These are phyloP conservation scores for Istiophorus platypterus DNA, from an alignment of 2,113 vertebrate genomes.

Conservation along the genomic window DNA sequence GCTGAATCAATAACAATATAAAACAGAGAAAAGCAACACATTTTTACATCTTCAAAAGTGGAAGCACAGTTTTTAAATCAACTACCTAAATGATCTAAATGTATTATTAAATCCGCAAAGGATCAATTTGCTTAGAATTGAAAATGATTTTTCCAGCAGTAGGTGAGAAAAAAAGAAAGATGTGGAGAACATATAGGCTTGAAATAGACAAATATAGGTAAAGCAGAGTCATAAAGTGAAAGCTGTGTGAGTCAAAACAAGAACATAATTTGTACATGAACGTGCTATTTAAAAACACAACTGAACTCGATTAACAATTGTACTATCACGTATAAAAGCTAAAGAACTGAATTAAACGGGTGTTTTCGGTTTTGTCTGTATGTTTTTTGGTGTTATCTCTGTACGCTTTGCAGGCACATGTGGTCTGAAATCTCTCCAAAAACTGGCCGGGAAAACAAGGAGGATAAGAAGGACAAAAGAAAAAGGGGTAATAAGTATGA, in stretches of 20 bases:
- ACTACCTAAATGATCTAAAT: too few species aligned
- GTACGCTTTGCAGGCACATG: slow-evolving; percentile 43
- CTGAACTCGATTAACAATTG: background rate
- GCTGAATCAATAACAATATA: too few species aligned
- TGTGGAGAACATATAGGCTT: background rate
- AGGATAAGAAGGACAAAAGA: slow-evolving; percentile 6
- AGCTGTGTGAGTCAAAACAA: background rate
- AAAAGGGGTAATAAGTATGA: slow-evolving; percentile 41
- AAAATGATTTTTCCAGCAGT: background rate
- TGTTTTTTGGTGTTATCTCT: background rate
- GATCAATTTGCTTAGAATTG: too few species aligned
- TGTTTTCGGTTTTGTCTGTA: background rate
- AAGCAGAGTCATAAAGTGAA: background rate
- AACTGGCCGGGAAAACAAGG: background rate
- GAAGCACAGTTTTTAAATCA: too few species aligned
- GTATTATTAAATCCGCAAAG: too few species aligned
- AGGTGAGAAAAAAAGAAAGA: background rate
- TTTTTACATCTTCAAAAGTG: too few species aligned
- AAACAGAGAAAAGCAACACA: too few species aligned
- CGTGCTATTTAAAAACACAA: background rate
- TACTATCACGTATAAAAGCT: background rate
- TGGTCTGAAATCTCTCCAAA: slow-evolving; percentile 22
- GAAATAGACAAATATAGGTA: background rate
- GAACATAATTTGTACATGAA: background rate
- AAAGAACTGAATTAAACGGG: background rate